Base-by-base conservation (phyloP, 2,888 invertebrate species). In the Andrena fulva region DNA sequence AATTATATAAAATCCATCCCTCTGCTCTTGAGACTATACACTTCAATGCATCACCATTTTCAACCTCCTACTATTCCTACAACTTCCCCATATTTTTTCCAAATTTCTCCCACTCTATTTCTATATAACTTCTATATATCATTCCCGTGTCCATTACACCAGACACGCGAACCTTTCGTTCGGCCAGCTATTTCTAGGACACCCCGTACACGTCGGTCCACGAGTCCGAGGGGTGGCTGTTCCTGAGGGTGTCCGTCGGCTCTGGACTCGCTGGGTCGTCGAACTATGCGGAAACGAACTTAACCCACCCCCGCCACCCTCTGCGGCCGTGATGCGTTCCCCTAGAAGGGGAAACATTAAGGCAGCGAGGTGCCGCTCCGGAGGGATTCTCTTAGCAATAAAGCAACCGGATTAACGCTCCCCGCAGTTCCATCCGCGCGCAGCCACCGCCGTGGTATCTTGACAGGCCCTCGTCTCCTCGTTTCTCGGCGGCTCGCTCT, bases 341-440 rank as follows among this genome's bases (percentile, higher is more conserved):
- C 68, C 56, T 74, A 66, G 75, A 74, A 72, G 70, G 79, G 83
- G 74, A 82, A 76, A 68, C 56, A 54, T 54, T 50, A 59, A 66
- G 69, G 56, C 70, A 56, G 74, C 66, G 78, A 78, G 87, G 78
- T 80, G 85, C 77, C 59, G 77, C 87, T 87, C 86, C 87, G 84
- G 75, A 78, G 86, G 86, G 86, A 85, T 84, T 87, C 87, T 86
- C 89, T 76, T 85, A 81, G 87, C 87, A 85, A 90, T 89, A 89
- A 90, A 87, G 85, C 90, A 87, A 87, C 89, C 84, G 86, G 87
- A 90, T 91, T 89, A 89, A 86, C 87, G 74, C 80, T 75, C 68
- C 85, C 71, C 80, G 33, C 54, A 48, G 48, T 56, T 60, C 20
- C 56, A 27, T 64, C 70, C 85, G 72, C 66, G 67, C 48, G 62